Evolutionary conservation across 2,888 invertebrate genomes (phyloP), one percentile per base, ranked within the genome.

Genomic region (Alcis repandata): DNA sequence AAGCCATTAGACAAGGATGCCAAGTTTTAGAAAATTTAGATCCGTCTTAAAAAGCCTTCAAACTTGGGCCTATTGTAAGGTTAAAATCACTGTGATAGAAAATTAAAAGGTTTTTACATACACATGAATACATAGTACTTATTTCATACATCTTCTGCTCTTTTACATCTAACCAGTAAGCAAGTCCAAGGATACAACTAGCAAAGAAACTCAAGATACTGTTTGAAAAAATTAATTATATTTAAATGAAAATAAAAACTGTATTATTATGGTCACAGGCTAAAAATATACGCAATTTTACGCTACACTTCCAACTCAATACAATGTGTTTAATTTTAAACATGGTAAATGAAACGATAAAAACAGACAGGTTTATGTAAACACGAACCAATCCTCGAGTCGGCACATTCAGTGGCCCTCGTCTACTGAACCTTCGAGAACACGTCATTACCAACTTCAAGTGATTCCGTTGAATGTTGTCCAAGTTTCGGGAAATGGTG

Each of bases 171-270:
- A n/a, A n/a, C n/a, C n/a, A n/a, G n/a, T n/a, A n/a, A 19, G 6
- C 19, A 46, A n/a, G 1, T 22, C n/a, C 13, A 15, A 33, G n/a
- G n/a, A 0, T 15, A 20, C 6, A 13, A 40, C 13, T 32, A 17
- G 48, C 43, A 43, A 60, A 63, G 48, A 64, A 48, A 75, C 41
- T 69, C 38, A 62, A 79, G 79, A 79, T 75, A 69, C 71, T 15
- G 36, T 48, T 61, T 59, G 27, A 64, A 67, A 70, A 90, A 89
- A 87, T 78, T 79, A 89, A 88, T 87, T 89, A 91, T 92, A 90
- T 90, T 90, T 86, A 89, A 91, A 89, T 85, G 86, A 91, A 92
- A 90, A 87, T 84, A 88, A 89, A 90, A 89, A 89, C 89, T 84
- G 88, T 90, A 90, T 85, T 89, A 85, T 4, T 87, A 88, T 79